A percentile compares a stretch with the other conserved stretches of the same genome.
Conservation (phyloP, 2,888 invertebrate species). For the Ceraclea dissimilis region DNA sequence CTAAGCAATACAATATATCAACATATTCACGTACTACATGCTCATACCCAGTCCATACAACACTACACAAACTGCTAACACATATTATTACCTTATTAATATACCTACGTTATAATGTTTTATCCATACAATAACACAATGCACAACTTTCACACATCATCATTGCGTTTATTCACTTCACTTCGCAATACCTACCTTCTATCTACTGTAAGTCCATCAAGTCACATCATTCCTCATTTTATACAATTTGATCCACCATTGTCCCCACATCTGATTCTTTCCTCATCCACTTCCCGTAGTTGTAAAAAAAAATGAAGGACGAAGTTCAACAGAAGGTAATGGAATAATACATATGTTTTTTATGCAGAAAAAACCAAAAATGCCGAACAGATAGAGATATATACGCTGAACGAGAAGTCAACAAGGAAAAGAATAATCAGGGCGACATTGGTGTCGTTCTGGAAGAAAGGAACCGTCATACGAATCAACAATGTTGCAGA, state of each 20-base stretch:
- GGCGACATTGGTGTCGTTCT: conserved; percentile 57
- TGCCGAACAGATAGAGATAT: conserved; percentile 63
- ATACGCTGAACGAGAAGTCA: conserved; percentile 54
- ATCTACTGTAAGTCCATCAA: no score
- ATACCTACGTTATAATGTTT: no score
- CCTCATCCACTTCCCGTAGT: no score
- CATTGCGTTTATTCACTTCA: background rate
- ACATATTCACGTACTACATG: no score
- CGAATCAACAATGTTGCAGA: conserved; percentile 68
- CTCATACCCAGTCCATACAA: no score
- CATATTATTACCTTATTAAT: no score
- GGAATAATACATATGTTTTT: conserved; percentile 26
- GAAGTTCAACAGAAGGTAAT: conserved; percentile 24
- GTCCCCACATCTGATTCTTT: no score
- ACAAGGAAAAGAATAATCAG: conserved; percentile 53
- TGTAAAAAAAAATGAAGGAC: conserved; percentile 18
- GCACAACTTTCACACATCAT: background rate
- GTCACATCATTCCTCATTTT: no score
- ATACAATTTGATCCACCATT: no score
- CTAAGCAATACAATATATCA: no score
- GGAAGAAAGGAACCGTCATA: conserved; percentile 60
- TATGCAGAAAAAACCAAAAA: conserved; percentile 63
- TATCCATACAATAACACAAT: background rate
- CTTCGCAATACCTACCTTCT: background rate
- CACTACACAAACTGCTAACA: no score